These are phyloP conservation scores for Furnarius figulus DNA, from an alignment of 2,113 vertebrate genomes.

Conservation along the genomic window DNA sequence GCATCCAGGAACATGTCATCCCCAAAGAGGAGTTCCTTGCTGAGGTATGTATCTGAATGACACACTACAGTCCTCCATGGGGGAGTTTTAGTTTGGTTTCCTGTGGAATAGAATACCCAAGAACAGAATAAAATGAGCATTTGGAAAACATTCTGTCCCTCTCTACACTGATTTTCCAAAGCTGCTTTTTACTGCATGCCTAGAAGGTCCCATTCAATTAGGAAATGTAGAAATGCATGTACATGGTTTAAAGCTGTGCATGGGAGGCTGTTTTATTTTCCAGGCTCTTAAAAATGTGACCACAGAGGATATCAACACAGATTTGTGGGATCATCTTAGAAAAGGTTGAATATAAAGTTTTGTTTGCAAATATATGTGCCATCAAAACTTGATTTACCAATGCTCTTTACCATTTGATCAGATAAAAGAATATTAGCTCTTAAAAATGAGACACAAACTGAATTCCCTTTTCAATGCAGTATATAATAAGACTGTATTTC, in stretches of 20 bases:
- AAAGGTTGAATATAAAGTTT: constrained; percentile 47
- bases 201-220: constrained; percentile 47
- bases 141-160: constrained; percentile 23
- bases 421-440: constrained; percentile 64
- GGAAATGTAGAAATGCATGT: constrained; percentile 1
- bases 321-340: constrained; percentile 44
- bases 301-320: constrained; percentile 44
- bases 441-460: constrained; percentile 44
- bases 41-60: not conserved
- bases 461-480: constrained; percentile 30
- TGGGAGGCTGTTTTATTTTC: constrained; percentile 6
- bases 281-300: constrained; percentile 19
- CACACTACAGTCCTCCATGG: not conserved
- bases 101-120: not conserved
- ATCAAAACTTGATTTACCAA: constrained; percentile 49
- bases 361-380: constrained; percentile 54
- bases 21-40: not conserved
- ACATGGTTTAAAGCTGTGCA: not conserved
- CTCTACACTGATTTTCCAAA: not conserved
- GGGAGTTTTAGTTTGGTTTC: not conserved
- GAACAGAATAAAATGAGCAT: constrained; percentile 27
- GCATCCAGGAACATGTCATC: not conserved
- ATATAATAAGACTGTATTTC: not conserved
- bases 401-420: constrained; percentile 62
- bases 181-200: constrained; percentile 8